Evolutionary conservation across 1,140 invertebrate genomes (phyloP), one percentile per base, ranked within the genome.

Genomic region (Anadara kagoshimensis): DNA sequence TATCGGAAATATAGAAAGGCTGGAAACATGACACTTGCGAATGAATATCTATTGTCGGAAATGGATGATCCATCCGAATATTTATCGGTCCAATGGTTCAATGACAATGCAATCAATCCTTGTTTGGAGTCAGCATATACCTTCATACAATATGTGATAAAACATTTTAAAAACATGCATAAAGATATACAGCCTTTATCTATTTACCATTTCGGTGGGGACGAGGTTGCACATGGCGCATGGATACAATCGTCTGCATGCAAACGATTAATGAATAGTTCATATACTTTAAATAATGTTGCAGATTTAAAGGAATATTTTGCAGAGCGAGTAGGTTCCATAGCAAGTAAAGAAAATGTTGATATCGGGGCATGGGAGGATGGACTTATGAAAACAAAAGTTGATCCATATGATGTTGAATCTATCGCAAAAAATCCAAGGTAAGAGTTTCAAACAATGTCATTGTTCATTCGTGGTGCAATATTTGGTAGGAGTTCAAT

Each of bases 71-170:
- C 22, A 26, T 85, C 86, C 2, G 22, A 78, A 10, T 88, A 89
- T 56, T 41, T 78, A 14, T 83, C 84, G 0, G 79, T 85, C 2
- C 87, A 89, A 75, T 62, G 77, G 69, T 89, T 81, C 67, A 79
- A 69, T 11, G 85, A 89, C 64, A 83, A 86, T 62, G 83, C 86
- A 7, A 80, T 88, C 0, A 88, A 89, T 73, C 85, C 86, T 8
- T 89, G 87, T 49, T 73, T 87, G 11, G 73, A 83, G 5, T 81
- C 83, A 3, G 84, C 82, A 3, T 86, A 81, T 59, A 76, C 16
- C 26, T 87, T 87, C 57, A 73, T 86, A 16, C 53, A 69, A 18
- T 69, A 79, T 54, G n/a, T 87, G 12, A 75, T 85, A 18, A 26
- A 61, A 18, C 69, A 73, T 43, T 29, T 83, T 20, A 73, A 73